phyloP scores from a whole-genome alignment of 2,797 vertebrate species.

The Lepilemur septentrionalis region DNA sequence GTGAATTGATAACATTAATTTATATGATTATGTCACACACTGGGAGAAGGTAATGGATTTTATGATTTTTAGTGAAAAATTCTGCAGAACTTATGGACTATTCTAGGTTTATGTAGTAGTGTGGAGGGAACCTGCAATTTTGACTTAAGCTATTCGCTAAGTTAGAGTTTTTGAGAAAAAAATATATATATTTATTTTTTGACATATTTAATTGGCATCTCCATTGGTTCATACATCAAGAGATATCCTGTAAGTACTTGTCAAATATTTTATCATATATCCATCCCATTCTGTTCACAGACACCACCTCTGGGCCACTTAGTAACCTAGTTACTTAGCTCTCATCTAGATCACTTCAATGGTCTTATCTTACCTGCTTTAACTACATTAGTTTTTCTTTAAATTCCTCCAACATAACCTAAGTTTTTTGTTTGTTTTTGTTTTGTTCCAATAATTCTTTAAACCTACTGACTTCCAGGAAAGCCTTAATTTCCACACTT shows the following conservation, averaged over 20 bases:
- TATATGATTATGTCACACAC: neutral
- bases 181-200: neutral
- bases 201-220: neutral
- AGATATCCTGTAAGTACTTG: neutral
- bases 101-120: neutral
- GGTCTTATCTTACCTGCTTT: neutral
- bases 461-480: neutral
- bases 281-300: neutral
- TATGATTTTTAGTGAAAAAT: neutral
- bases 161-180: neutral
- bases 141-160: neutral
- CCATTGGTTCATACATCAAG: neutral
- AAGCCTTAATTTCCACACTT: neutral
- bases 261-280: neutral
- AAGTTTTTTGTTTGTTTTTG: neutral
- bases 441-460: neutral
- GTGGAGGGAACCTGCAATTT: neutral
- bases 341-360: neutral
- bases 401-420: neutral
- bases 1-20: neutral
- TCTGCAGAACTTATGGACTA: neutral
- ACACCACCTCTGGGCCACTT: neutral
- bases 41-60: neutral
- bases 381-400: neutral
- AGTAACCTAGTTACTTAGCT: neutral